phyloP scores from a whole-genome alignment of 1,140 invertebrate species.

The Meloidogyne floridensis region DNA sequence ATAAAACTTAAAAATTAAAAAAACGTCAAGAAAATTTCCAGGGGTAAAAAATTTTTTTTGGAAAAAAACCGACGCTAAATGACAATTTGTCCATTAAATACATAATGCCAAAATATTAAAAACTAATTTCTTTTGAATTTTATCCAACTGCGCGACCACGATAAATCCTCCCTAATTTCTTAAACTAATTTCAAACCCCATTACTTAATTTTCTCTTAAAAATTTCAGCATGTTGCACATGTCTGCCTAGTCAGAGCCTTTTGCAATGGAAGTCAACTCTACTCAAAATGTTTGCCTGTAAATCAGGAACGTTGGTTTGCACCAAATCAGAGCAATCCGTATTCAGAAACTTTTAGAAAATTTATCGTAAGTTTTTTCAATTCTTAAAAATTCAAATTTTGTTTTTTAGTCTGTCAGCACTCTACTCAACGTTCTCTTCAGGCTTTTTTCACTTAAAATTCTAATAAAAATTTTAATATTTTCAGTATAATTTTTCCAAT shows the following conservation, averaged over 20 bases:
- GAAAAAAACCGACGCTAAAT: neutral
- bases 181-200: too few relatives aligned
- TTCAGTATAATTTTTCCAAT: constrained; percentile 63
- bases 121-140: too few relatives aligned
- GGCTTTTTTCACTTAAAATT: neutral
- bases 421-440: constrained; percentile 47
- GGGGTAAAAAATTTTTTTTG: neutral
- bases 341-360: constrained; percentile 46
- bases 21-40: neutral
- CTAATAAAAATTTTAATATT: neutral
- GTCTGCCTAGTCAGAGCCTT: constrained; percentile 54
- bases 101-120: neutral
- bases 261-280: constrained; percentile 60
- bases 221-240: constrained; percentile 43
- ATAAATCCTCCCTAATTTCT: too few relatives aligned
- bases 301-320: constrained; percentile 57
- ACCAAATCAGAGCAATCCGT: constrained; percentile 52
- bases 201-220: neutral
- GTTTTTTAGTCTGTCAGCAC: constrained; percentile 30
- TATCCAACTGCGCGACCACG: too few relatives aligned
- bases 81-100: too few relatives aligned
- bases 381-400: neutral
- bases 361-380: constrained; percentile 44
- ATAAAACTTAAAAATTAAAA: neutral
- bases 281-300: constrained; percentile 57